Evolutionary conservation across 2,888 invertebrate genomes (phyloP), one percentile per base, ranked within the genome.

Genomic region (Halictus ligatus): DNA sequence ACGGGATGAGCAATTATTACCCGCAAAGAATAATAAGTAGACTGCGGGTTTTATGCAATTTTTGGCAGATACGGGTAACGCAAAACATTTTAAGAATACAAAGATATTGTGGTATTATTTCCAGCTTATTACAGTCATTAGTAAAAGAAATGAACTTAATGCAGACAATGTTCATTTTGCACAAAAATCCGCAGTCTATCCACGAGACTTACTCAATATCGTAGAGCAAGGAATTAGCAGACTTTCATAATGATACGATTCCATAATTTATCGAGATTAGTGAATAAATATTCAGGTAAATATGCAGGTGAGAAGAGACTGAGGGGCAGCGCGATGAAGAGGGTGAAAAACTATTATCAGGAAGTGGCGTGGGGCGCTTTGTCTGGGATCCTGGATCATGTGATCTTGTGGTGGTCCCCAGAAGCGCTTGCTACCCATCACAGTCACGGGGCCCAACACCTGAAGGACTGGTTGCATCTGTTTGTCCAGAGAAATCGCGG

Each of bases 401-500:
- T 98, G 35, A 96, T 98, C 40, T 95, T 98, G 0, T 98, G 98
- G 98, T 98, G 98, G 98, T 97, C 97, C 2, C 96, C 97, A 18
- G 97, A 97, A 87, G 97, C 98, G 0, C 95, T 98, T 71, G 97
- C 97, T 21, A 96, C 97, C 81, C 96, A 96, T 95, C 96, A 95
- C 82, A 92, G 91, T 79, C 91, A 92, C 64, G 93, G 93, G 4
- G 93, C 94, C 29, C 92, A 93, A 48, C 93, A 94, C 73, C 92
- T 95, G 25, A 94, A 94, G 75, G 92, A 94, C 79, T 94, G 94
- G 94, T 78, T 94, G 15, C 93, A 93, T 74, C 92, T 92, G 54
- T 94, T 94, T 75, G 90, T 94, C 77, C 93, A 93, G 81, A 89
- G 89, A 54, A 92, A 89, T 64, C 87, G 89, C 12, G 91, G 94